These are phyloP conservation scores for Chlorops oryzae DNA, from an alignment of 1,140 invertebrate genomes.

Conservation along the genomic window DNA sequence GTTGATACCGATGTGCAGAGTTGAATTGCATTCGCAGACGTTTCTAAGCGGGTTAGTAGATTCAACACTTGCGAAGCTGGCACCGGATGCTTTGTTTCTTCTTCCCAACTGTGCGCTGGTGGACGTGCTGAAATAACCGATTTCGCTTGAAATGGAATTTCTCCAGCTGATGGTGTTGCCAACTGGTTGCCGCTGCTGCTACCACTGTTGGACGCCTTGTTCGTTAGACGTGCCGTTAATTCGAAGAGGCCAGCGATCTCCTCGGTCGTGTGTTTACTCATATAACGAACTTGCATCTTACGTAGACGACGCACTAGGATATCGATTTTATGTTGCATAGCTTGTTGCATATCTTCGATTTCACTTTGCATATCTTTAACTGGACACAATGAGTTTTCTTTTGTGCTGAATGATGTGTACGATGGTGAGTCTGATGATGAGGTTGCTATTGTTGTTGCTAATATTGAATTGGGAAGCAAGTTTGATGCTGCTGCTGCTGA, in stretches of 20 bases:
- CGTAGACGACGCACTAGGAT: conserved; percentile 65
- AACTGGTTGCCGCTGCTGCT: too few relatives aligned
- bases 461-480: conserved; percentile 10
- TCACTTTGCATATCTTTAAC: conserved; percentile 25
- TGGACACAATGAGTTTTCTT: too few relatives aligned
- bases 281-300: conserved; percentile 65
- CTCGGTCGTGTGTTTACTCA: conserved; percentile 68
- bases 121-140: conserved; percentile 7
- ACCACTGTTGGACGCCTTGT: not conserved
- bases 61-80: conserved; percentile 35
- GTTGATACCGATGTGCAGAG: conserved; percentile 5
- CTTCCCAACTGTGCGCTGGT: conserved; percentile 9
- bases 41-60: conserved; percentile 34
- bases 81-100: conserved; percentile 27
- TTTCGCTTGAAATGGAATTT: too few relatives aligned
- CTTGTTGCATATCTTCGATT: conserved; percentile 52
- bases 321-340: conserved; percentile 61
- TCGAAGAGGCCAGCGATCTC: conserved; percentile 69
- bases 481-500: conserved; percentile 7
- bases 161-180: too few relatives aligned
- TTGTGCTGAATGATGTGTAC: too few relatives aligned
- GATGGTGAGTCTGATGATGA: conserved; percentile 2
- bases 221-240: conserved; percentile 53
- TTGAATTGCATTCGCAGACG: conserved; percentile 32
- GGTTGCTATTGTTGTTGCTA: not conserved